Conservation (phyloP, 2,113 vertebrate species). For the Porphyrio hochstetteri region DNA sequence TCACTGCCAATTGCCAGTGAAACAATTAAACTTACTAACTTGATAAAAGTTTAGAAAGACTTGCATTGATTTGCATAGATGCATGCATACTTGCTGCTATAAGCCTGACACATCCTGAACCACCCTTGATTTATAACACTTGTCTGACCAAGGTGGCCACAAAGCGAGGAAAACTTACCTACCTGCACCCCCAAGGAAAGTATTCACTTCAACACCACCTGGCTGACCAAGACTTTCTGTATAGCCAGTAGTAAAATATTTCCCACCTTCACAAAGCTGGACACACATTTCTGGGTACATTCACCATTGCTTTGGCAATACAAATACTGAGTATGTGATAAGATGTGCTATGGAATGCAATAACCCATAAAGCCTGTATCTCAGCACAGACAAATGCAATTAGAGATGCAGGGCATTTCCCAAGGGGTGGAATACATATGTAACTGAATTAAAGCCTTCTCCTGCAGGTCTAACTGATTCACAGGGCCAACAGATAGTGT, state of each 20-base stretch:
- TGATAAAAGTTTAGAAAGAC: not conserved
- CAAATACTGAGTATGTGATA: not conserved
- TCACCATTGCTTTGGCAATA: not conserved
- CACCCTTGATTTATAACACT: not conserved
- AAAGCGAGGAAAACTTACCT: not conserved
- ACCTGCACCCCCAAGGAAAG: not conserved
- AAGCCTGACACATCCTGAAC: not conserved
- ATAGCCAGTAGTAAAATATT: not conserved
- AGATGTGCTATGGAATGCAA: too few relatives aligned
- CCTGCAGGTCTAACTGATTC: slow-evolving; percentile 20
- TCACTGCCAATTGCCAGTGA: not conserved
- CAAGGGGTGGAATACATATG: not conserved
- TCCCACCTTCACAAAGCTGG: not conserved
- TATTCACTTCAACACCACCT: not conserved
- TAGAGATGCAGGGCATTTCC: not conserved
- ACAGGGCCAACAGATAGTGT: not conserved
- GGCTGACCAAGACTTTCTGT: not conserved
- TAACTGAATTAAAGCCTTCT: slow-evolving; percentile 24
- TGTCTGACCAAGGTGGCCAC: accelerated
- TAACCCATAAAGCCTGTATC: not conserved
- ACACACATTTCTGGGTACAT: not conserved
- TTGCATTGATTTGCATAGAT: not conserved
- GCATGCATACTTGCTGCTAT: not conserved
- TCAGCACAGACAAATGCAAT: not conserved
- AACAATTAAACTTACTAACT: not conserved